A percentile compares a stretch with the other conserved stretches of the same genome.
phyloP scores from a whole-genome alignment of 2,797 vertebrate genomes.

The Enteromius viviparus region DNA sequence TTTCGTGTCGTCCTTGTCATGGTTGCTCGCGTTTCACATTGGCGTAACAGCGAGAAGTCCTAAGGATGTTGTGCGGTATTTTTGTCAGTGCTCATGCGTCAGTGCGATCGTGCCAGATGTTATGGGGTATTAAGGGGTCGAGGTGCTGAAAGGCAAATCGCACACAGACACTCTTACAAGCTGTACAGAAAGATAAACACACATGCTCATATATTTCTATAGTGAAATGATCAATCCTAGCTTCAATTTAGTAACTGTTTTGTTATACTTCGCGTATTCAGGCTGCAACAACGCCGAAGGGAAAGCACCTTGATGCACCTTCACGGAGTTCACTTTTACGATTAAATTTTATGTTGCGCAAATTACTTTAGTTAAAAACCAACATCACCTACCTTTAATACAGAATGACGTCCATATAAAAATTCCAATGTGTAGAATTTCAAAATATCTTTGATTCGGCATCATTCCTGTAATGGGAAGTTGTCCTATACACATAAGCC shows the following conservation, averaged over 20 bases:
- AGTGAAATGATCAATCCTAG: background rate
- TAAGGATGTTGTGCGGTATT: constrained; percentile 1
- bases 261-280: background rate
- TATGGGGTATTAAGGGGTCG: constrained; percentile 42
- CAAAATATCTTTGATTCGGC: constrained; percentile 39
- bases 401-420: constrained; percentile 56
- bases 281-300: background rate
- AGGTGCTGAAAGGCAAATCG: constrained; percentile 25
- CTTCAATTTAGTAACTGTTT: background rate
- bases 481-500: constrained; percentile 10
- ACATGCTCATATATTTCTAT: constrained; percentile 14
- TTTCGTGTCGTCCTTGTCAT: background rate
- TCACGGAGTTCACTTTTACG: background rate
- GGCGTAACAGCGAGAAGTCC: background rate
- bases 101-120: constrained; percentile 43
- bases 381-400: constrained; percentile 48
- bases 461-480: constrained; percentile 36
- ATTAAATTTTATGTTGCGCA: background rate
- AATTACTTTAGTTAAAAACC: background rate
- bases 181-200: constrained; percentile 24
- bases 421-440: constrained; percentile 37
- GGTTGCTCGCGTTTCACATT: background rate
- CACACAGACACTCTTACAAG: background rate
- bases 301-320: background rate
- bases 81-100: constrained; percentile 13